Evolutionary conservation across 1,140 invertebrate genomes (phyloP).

Genomic region (Macrobrachium rosenbergii): DNA sequence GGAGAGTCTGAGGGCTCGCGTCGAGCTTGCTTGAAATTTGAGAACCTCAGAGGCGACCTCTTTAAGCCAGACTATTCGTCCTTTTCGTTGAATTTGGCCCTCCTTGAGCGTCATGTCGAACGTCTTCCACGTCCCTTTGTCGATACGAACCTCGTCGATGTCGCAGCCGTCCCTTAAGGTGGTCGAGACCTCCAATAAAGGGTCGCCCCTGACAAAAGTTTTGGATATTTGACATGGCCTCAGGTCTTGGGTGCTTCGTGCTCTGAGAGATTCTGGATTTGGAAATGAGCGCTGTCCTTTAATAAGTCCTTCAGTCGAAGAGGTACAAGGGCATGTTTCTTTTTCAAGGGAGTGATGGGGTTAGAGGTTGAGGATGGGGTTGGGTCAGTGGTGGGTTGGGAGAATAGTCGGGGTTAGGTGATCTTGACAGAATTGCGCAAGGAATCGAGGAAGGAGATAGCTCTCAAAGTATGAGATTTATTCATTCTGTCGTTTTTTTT

Average conservation of each 20-base stretch:
- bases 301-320: conserved; percentile 41
- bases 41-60: conserved; percentile 16
- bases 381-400: neutral
- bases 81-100: neutral
- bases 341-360: neutral
- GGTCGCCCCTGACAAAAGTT: neutral
- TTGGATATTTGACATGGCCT: neutral
- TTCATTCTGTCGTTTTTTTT: too few species aligned
- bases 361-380: neutral
- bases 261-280: conserved; percentile 33
- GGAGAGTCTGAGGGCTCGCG: conserved; percentile 22
- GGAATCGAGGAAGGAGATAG: too few species aligned
- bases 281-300: conserved; percentile 30
- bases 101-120: neutral
- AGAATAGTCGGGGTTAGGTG: neutral
- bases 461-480: too few species aligned
- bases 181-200: neutral
- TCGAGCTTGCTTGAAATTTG: conserved; percentile 30
- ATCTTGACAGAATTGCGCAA: too few species aligned
- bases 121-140: neutral
- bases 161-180: neutral
- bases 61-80: neutral
- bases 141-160: neutral
- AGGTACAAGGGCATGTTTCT: neutral
- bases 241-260: conserved; percentile 17